Evolutionary conservation across 2,113 vertebrate genomes (phyloP).

Genomic region (Cyphomyrus discorhynchus): DNA sequence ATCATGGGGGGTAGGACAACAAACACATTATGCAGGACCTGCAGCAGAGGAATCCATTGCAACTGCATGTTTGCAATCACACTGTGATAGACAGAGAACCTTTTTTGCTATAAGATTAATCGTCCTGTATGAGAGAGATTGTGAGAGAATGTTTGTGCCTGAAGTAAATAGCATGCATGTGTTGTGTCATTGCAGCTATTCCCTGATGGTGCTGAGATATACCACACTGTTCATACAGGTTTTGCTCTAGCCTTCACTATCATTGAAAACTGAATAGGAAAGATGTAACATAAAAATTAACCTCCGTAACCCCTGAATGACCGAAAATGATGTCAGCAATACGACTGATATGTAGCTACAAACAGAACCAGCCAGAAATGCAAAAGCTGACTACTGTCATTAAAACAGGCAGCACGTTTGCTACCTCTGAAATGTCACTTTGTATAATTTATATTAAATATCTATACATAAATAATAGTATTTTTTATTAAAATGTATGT

Average conservation of each 20-base stretch:
- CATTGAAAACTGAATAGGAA: neutral
- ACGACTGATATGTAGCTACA: neutral
- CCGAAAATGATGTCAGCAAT: neutral
- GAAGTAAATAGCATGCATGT: neutral
- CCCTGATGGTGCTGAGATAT: neutral
- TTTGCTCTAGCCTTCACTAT: neutral
- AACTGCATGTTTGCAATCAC: neutral
- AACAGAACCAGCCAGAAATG: neutral
- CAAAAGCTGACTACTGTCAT: neutral
- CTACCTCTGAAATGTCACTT: neutral
- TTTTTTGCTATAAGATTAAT: neutral
- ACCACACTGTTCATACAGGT: neutral
- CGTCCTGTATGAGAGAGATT: neutral
- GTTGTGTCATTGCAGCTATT: neutral
- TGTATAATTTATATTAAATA: neutral
- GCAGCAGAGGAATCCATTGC: neutral
- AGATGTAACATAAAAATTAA: neutral
- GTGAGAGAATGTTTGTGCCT: neutral
- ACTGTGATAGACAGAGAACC: neutral
- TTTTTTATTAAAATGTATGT: neutral
- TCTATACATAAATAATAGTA: neutral
- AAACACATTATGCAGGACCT: neutral
- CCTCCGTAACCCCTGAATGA: neutral
- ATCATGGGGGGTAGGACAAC: neutral
- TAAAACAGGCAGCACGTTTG: neutral